phyloP scores from a whole-genome alignment of 2,797 vertebrate genomes.

The Sternarchorhynchus goeldii region DNA sequence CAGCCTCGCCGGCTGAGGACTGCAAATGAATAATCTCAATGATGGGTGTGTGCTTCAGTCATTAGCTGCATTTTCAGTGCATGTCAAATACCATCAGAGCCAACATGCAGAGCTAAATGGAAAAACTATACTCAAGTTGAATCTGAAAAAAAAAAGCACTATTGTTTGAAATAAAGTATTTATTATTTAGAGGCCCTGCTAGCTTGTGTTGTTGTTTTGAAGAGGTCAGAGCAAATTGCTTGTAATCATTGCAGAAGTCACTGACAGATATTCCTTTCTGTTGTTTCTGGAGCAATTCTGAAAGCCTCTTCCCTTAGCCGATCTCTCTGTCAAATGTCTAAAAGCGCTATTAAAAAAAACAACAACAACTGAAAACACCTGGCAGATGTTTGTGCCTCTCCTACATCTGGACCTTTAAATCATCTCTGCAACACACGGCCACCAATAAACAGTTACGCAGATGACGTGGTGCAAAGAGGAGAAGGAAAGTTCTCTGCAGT shows the following conservation, averaged over 20 bases:
- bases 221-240: not conserved
- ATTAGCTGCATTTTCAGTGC: slow-evolving; percentile 10
- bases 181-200: not conserved
- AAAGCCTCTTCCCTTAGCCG: too few relatives aligned
- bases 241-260: not conserved
- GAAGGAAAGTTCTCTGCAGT: slow-evolving; percentile 10
- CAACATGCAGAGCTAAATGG: not conserved
- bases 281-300: not conserved
- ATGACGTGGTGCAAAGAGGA: slow-evolving; percentile 13
- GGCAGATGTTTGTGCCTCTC: not conserved
- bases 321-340: not conserved
- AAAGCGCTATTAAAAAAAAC: slow-evolving; percentile 2
- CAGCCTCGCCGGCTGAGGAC: not conserved
- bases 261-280: not conserved
- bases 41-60: not conserved
- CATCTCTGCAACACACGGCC: slow-evolving; percentile 7
- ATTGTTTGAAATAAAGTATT: too few relatives aligned
- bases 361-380: slow-evolving; percentile 25
- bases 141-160: too few relatives aligned
- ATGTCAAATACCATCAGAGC: not conserved
- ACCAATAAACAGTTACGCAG: slow-evolving; percentile 28
- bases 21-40: slow-evolving; percentile 44
- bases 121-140: not conserved
- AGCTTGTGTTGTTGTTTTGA: not conserved
- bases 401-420: not conserved